These are phyloP conservation scores for Netelia fuscicornis DNA, from an alignment of 2,888 invertebrate genomes.

Conservation along the genomic window DNA sequence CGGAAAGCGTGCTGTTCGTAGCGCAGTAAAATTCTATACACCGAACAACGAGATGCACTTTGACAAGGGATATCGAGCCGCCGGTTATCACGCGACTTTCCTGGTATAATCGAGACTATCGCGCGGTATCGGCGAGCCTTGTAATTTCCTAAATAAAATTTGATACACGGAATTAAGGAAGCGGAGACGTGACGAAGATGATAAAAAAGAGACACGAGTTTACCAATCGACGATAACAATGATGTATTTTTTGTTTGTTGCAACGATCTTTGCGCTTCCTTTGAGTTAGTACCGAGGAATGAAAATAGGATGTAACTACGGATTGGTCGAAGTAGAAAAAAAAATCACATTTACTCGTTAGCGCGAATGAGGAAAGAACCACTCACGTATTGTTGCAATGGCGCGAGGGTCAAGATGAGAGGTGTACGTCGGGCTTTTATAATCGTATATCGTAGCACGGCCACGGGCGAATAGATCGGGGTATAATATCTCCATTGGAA, in stretches of 20 bases:
- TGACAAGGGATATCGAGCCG: conserved; percentile 45
- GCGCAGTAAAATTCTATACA: conserved; percentile 51
- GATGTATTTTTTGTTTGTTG: too few species aligned
- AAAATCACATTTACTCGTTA: conserved; percentile 73
- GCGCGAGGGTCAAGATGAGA: conserved; percentile 71
- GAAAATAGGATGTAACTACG: conserved; percentile 54
- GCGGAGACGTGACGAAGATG: too few species aligned
- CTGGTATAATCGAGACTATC: neutral
- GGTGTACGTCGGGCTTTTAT: conserved; percentile 51
- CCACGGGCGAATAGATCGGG: conserved; percentile 62
- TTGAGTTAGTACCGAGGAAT: neutral
- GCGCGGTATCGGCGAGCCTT: too few species aligned
- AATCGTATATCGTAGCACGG: conserved; percentile 50
- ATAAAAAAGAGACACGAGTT: too few species aligned
- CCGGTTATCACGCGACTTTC: conserved; percentile 38
- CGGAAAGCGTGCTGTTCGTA: conserved; percentile 17
- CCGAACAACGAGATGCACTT: conserved; percentile 57
- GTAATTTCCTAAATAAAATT: too few species aligned
- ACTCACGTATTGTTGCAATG: conserved; percentile 75
- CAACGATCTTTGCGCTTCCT: too few species aligned
- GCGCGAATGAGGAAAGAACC: conserved; percentile 70
- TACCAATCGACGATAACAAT: too few species aligned
- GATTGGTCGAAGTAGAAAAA: conserved; percentile 61
- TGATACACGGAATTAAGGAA: too few species aligned
- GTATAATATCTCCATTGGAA: conserved; percentile 63